phyloP scores from a whole-genome alignment of 2,888 invertebrate genomes.

The Spodoptera picta region DNA sequence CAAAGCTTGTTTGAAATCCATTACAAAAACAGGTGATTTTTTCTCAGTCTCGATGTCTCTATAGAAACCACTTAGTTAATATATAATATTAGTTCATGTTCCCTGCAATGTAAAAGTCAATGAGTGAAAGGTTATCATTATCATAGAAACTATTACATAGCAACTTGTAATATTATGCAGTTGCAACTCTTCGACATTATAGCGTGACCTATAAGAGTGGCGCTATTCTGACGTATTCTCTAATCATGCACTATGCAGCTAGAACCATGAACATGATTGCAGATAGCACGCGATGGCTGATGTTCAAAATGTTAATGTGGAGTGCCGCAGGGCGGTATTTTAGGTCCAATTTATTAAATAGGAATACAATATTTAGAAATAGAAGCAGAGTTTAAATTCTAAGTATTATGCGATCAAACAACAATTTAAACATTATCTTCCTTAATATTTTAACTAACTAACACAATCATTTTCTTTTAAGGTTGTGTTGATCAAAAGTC shows the following conservation, averaged over 20 bases:
- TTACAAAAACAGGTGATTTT: too few relatives aligned
- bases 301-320: constrained; percentile 7
- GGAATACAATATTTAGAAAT: too few relatives aligned
- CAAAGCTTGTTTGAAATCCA: too few relatives aligned
- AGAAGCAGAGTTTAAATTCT: too few relatives aligned
- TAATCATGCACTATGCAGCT: constrained; percentile 27
- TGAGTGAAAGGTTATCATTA: constrained; percentile 33
- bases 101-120: constrained; percentile 9
- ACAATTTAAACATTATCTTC: too few relatives aligned
- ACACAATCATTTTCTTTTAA: too few relatives aligned
- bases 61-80: neutral
- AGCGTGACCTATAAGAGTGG: constrained; percentile 28
- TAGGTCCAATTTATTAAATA: neutral
- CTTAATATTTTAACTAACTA: too few relatives aligned
- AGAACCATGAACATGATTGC: constrained; percentile 17
- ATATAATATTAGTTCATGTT: neutral
- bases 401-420: too few relatives aligned
- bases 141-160: constrained; percentile 26
- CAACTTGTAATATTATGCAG: constrained; percentile 20
- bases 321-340: constrained; percentile 25
- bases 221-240: constrained; percentile 22
- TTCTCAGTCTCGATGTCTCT: too few relatives aligned
- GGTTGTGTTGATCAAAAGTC: neutral
- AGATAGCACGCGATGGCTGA: constrained; percentile 26
- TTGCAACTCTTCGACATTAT: constrained; percentile 27